Evolutionary conservation across 1,140 invertebrate species (phyloP).

Genomic region (Zaprionus inermis): DNA sequence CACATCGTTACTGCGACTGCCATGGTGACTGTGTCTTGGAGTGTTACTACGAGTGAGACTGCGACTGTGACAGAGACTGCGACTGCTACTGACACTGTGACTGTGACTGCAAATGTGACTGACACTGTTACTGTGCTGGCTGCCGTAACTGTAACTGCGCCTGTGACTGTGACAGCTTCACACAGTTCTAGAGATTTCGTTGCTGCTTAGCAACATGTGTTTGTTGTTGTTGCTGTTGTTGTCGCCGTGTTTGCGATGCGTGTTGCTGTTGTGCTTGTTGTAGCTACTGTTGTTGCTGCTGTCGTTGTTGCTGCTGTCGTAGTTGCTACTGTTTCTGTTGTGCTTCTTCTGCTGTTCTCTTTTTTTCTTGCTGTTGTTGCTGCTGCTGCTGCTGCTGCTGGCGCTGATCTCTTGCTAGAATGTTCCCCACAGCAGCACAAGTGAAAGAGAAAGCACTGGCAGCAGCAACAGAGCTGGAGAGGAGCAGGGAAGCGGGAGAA

Average conservation of each 20-base stretch:
- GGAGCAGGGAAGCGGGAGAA: no score
- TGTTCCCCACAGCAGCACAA: conserved; percentile 46
- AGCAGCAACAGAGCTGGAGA: not conserved
- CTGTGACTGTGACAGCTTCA: conserved; percentile 37
- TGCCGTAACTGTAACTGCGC: no score
- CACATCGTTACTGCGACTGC: not conserved
- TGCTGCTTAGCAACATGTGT: not conserved
- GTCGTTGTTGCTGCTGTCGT: conserved; percentile 58
- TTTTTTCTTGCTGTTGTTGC: conserved; percentile 21
- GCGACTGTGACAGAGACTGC: conserved; percentile 19
- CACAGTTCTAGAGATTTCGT: conserved; percentile 20
- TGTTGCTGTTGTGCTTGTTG: conserved; percentile 9
- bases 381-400: conserved; percentile 9
- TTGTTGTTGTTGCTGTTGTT: not conserved
- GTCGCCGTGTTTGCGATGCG: conserved; percentile 64
- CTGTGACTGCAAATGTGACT: no score
- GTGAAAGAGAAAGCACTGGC: conserved; percentile 74
- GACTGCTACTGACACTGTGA: no score
- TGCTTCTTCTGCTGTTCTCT: not conserved
- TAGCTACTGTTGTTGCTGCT: conserved; percentile 7
- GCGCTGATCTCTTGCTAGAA: conserved; percentile 57
- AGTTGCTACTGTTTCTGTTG: conserved; percentile 46
- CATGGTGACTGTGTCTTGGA: conserved; percentile 9
- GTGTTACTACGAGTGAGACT: no score
- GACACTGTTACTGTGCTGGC: conserved; percentile 29